Percentiles rank a stretch among this genome's conserved stretches.
phyloP scores from a whole-genome alignment of 2,797 vertebrate species.

The Tragopan temminckii region DNA sequence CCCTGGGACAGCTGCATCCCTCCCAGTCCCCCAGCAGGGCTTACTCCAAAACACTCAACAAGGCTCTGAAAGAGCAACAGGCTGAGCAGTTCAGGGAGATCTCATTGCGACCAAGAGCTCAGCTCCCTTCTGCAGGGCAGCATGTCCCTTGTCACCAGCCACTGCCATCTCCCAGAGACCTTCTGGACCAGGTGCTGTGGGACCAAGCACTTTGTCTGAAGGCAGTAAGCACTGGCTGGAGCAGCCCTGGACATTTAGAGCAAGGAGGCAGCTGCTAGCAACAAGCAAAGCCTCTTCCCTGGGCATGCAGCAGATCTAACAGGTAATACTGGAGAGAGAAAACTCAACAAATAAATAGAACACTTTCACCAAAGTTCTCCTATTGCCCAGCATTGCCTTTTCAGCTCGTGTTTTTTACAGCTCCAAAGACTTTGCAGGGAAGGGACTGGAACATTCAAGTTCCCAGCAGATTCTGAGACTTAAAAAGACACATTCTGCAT shows the following conservation, averaged over 20 bases:
- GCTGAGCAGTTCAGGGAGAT: background rate
- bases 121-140: background rate
- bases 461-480: background rate
- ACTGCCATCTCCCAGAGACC: background rate
- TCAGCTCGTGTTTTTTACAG: background rate
- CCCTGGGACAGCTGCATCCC: fast-evolving
- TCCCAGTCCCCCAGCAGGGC: background rate
- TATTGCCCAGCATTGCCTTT: fast-evolving
- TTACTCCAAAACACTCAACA: background rate
- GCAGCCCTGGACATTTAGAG: background rate
- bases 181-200: background rate
- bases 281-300: background rate
- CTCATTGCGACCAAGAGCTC: background rate
- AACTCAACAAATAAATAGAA: background rate
- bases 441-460: background rate
- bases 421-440: background rate
- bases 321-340: background rate
- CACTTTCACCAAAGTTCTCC: background rate
- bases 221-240: background rate
- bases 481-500: slow-evolving; percentile 4
- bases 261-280: background rate
- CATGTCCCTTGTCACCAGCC: background rate
- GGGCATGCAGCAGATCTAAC: background rate
- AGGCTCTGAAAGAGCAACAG: background rate
- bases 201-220: background rate